Evolutionary conservation across 2,113 vertebrate species (phyloP).

Genomic region (Diadophis punctatus): DNA sequence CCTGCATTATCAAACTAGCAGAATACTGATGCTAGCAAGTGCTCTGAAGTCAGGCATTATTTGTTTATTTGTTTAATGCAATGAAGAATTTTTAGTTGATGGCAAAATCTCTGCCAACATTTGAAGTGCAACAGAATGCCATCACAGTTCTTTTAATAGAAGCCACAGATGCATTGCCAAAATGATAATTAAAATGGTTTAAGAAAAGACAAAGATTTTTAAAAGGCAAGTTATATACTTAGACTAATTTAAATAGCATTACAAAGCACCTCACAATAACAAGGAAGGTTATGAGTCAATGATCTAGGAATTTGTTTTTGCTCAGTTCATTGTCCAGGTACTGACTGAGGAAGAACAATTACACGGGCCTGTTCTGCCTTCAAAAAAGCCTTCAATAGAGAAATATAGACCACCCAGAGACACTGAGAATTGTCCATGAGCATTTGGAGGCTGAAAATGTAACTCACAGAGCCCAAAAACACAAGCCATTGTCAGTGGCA

Average conservation of each 20-base stretch:
- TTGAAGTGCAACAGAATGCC: neutral
- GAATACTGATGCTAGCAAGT: neutral
- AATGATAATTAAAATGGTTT: neutral
- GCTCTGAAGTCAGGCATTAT: neutral
- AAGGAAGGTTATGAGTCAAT: neutral
- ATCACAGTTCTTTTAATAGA: neutral
- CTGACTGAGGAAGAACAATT: neutral
- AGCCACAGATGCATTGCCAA: neutral
- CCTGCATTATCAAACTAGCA: neutral
- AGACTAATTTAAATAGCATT: neutral
- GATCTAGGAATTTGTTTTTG: neutral
- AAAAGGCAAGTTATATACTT: neutral
- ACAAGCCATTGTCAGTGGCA: no score
- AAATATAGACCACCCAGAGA: neutral
- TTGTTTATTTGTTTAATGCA: neutral
- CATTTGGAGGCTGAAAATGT: no score
- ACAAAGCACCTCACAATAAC: neutral
- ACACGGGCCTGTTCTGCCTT: neutral
- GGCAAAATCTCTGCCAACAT: neutral
- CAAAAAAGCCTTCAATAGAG: neutral
- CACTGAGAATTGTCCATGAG: neutral
- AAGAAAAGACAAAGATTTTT: neutral
- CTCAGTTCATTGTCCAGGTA: neutral
- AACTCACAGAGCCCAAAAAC: no score
- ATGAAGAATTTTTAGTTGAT: neutral